These are phyloP conservation scores for Drosophila subsilvestris DNA, from an alignment of 2,888 invertebrate species.

Conservation along the genomic window DNA sequence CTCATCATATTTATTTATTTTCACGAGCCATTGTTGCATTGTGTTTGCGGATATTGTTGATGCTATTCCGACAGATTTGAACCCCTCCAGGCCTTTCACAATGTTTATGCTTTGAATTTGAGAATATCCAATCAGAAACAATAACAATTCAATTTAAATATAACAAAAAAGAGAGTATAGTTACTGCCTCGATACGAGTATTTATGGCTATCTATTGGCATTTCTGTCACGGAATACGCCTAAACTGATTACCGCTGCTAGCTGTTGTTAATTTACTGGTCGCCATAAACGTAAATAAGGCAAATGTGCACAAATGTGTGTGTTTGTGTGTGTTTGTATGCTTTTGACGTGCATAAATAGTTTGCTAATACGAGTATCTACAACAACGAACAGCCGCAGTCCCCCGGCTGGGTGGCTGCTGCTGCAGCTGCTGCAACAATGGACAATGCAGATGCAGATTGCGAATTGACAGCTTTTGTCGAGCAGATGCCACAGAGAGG, in stretches of 20 bases:
- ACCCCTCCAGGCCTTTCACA: constrained; percentile 31
- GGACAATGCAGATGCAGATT: constrained; percentile 42
- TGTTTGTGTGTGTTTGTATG: constrained; percentile 31
- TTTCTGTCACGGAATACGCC: not conserved
- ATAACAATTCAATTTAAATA: constrained; percentile 36
- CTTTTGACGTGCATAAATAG: constrained; percentile 67
- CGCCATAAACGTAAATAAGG: constrained; percentile 51
- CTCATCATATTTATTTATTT: constrained; percentile 29
- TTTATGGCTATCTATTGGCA: constrained; percentile 17
- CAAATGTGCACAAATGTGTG: constrained; percentile 40
- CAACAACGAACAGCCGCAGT: constrained; percentile 48
- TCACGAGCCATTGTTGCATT: constrained; percentile 8
- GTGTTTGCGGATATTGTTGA: constrained; percentile 12
- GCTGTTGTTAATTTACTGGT: constrained; percentile 49
- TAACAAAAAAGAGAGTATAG: not conserved
- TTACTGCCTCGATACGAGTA: constrained; percentile 8
- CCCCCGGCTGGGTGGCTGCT: constrained; percentile 21
- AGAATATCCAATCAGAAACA: constrained; percentile 42
- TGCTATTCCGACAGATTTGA: constrained; percentile 20
- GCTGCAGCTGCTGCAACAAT: constrained; percentile 40
- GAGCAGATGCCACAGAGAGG: constrained; percentile 51
- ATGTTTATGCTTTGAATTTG: constrained; percentile 38
- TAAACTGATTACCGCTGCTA: constrained; percentile 37
- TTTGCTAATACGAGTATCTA: constrained; percentile 59
- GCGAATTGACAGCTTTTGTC: constrained; percentile 61